Evolutionary conservation across 2,113 vertebrate species (phyloP), one percentile per base, ranked within the genome.

Genomic region (Peromyscus californicus): DNA sequence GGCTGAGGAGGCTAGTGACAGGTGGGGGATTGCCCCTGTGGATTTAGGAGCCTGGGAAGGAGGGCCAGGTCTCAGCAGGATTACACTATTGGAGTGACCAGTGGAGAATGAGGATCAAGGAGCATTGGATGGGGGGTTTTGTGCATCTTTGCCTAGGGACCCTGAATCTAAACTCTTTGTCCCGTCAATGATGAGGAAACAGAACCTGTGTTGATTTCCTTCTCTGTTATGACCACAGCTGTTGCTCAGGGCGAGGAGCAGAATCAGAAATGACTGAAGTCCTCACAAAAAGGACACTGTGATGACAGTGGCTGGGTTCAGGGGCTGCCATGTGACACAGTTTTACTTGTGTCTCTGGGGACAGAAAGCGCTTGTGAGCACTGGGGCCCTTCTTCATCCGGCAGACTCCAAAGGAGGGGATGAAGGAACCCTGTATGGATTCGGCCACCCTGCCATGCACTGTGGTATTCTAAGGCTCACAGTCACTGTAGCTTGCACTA

Each of bases 201-300:
- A 95, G 92, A 94, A 88, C 33, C 48, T 21, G 48, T 45, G 80
- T 75, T 95, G 89, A 92, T 70, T 87, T 93, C 72, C 45, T n/a
- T 13, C 63, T 86, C 65, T 11, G 24, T 45, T 31, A 82, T 86
- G 93, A 39, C 51, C 61, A 48, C 95, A 97, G 98, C 95, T 95
- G 95, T 76, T 39, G 24, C 84, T 75, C 42, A 79, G 9, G 0
- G 39, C 39, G 61, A 65, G 59, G 78, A 79, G 82, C 7, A 78
- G 75, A 89, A 63, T 78, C 89, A 96, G 90, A 91, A 95, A 93
- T 17, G 74, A 61, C 89, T 10, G 63, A 79, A 39, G 39, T 15
- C 82, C 33, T 90, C 48, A 97, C 94, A 97, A 91, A 97, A 96
- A 96, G 65, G 93, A 57, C 96, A 93, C 78, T 98, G 96, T 97